phyloP scores from a whole-genome alignment of 2,113 vertebrate genomes.

The Siphamia tubifer region DNA sequence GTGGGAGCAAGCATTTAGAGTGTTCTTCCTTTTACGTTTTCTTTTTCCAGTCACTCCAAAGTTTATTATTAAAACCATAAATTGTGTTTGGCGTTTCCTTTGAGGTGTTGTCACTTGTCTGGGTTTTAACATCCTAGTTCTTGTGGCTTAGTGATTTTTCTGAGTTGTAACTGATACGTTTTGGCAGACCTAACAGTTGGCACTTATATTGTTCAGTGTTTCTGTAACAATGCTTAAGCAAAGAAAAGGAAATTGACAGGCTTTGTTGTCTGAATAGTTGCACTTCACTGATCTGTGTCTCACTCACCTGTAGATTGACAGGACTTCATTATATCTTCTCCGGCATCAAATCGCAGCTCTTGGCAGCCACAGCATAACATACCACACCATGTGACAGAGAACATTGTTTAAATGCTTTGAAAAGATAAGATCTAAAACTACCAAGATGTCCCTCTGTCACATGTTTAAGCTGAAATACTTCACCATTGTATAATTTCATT shows the following conservation, averaged over 20 bases:
- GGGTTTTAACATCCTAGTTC: neutral
- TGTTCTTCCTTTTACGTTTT: neutral
- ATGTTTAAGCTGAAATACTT: constrained; percentile 33
- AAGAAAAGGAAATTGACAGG: neutral
- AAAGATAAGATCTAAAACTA: constrained; percentile 60
- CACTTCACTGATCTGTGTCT: constrained; percentile 4
- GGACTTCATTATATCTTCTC: constrained; percentile 28
- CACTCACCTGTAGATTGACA: constrained; percentile 39
- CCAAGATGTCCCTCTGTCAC: constrained; percentile 38
- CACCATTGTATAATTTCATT: neutral
- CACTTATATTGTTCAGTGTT: neutral
- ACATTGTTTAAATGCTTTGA: constrained; percentile 40
- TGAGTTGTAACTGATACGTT: neutral
- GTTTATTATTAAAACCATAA: too few relatives aligned
- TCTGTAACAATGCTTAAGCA: neutral
- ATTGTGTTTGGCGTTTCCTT: neutral
- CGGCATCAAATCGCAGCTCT: constrained; percentile 5
- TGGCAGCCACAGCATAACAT: neutral
- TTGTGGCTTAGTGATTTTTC: neutral
- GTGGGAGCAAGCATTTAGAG: neutral
- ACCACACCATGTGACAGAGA: constrained; percentile 50
- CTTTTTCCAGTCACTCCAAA: neutral
- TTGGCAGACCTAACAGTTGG: neutral
- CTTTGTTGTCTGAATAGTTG: constrained; percentile 34
- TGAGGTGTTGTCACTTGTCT: neutral